Conservation (phyloP, 2,113 vertebrate genomes). For the Talpa occidentalis region DNA sequence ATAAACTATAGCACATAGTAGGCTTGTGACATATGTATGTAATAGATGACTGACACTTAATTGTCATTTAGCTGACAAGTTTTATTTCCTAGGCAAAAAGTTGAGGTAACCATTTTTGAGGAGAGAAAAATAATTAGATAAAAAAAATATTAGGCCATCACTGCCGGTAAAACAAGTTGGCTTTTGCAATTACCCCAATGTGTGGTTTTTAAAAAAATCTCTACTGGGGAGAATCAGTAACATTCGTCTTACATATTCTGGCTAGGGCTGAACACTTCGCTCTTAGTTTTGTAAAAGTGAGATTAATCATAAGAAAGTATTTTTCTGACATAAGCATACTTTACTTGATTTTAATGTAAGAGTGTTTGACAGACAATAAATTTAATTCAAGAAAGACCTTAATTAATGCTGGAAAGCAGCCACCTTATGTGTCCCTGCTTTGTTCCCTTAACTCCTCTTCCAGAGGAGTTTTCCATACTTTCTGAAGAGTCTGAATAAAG, state of each 20-base stretch:
- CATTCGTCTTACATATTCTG: background rate
- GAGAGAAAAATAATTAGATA: background rate
- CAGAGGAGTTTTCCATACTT: background rate
- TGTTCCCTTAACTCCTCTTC: background rate
- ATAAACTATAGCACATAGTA: background rate
- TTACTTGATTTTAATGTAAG: background rate
- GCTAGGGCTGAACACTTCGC: background rate
- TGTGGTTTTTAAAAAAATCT: background rate
- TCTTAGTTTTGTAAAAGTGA: background rate
- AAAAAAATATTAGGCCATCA: background rate
- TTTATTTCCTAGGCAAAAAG: constrained; percentile 19
- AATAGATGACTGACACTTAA: background rate
- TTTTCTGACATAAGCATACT: background rate
- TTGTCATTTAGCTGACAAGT: background rate
- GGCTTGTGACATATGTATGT: background rate
- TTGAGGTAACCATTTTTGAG: background rate
- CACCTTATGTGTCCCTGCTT: background rate
- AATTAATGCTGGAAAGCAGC: background rate
- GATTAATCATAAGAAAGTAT: background rate
- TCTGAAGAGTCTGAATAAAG: background rate
- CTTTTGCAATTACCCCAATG: background rate
- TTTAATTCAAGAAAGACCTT: background rate
- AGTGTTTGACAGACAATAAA: background rate
- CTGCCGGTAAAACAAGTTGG: background rate
- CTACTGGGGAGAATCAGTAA: background rate